Evolutionary conservation across 2,113 vertebrate species (phyloP).

Genomic region (Limnothrissa miodon): DNA sequence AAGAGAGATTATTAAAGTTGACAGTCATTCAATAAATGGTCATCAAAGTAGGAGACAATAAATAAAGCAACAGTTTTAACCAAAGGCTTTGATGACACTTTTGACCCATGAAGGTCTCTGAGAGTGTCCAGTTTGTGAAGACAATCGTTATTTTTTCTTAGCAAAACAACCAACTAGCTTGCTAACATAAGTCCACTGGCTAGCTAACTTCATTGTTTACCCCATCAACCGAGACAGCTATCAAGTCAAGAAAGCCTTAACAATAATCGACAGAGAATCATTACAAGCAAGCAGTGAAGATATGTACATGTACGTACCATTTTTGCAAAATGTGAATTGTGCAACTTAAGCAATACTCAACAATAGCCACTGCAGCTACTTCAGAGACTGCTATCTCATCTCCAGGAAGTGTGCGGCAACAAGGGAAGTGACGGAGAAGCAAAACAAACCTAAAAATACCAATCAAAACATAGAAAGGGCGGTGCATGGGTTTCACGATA

Average conservation of each 20-base stretch:
- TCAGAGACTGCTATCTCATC: constrained; percentile 13
- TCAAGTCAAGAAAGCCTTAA: background rate
- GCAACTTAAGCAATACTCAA: background rate
- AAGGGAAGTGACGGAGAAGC: constrained; percentile 40
- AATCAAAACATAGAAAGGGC: constrained; percentile 24
- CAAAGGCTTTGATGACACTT: background rate
- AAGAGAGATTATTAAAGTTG: background rate
- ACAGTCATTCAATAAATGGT: background rate
- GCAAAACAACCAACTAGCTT: background rate
- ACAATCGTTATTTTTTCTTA: background rate
- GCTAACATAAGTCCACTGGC: background rate
- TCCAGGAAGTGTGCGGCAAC: background rate
- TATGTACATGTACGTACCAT: constrained; percentile 38
- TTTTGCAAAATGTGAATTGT: background rate
- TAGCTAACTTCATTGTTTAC: background rate
- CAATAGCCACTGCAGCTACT: background rate
- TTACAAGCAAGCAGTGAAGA: background rate
- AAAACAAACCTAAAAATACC: constrained; percentile 37
- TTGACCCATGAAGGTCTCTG: background rate
- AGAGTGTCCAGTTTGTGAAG: background rate
- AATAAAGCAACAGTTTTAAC: background rate
- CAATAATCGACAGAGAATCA: background rate
- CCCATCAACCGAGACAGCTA: background rate
- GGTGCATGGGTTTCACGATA: background rate
- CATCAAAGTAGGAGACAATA: background rate